Percentiles rank a stretch among this genome's conserved stretches.
Evolutionary conservation across 2,797 vertebrate species (phyloP).

Genomic region (Semaprochilodus insignis): DNA sequence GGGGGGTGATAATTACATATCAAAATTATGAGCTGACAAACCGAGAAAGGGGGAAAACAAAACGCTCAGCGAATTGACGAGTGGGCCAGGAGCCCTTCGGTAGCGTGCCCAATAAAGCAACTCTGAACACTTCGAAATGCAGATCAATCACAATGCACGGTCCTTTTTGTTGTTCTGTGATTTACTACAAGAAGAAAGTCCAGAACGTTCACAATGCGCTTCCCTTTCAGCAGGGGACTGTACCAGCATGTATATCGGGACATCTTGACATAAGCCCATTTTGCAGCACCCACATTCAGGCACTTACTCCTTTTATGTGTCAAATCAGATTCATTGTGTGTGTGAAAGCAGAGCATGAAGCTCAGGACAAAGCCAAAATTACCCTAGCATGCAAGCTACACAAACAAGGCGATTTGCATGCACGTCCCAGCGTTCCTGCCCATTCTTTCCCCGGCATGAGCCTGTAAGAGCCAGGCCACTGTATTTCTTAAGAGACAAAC

Average conservation of each 20-base stretch:
- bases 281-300: no score
- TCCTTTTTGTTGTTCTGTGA: not conserved
- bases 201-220: not conserved
- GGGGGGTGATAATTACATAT: slow-evolving; percentile 78
- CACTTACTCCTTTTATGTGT: not conserved
- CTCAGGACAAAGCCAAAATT: slow-evolving; percentile 16
- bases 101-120: slow-evolving; percentile 32
- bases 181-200: not conserved
- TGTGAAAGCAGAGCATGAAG: slow-evolving; percentile 8
- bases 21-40: slow-evolving; percentile 81
- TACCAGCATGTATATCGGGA: not conserved
- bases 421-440: not conserved
- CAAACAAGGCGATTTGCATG: slow-evolving; percentile 9
- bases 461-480: not conserved
- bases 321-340: slow-evolving; percentile 43
- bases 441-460: slow-evolving; percentile 24
- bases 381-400: slow-evolving; percentile 39
- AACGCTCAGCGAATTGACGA: slow-evolving; percentile 71
- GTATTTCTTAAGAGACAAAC: slow-evolving; percentile 23
- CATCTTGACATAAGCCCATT: not conserved
- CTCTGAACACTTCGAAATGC: not conserved
- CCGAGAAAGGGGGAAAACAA: slow-evolving; percentile 68
- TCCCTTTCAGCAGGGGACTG: not conserved
- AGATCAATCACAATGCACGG: slow-evolving; percentile 15
- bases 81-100: slow-evolving; percentile 59